Evolutionary conservation across 2,888 invertebrate genomes (phyloP).

Genomic region (Bellardia pandia): DNA sequence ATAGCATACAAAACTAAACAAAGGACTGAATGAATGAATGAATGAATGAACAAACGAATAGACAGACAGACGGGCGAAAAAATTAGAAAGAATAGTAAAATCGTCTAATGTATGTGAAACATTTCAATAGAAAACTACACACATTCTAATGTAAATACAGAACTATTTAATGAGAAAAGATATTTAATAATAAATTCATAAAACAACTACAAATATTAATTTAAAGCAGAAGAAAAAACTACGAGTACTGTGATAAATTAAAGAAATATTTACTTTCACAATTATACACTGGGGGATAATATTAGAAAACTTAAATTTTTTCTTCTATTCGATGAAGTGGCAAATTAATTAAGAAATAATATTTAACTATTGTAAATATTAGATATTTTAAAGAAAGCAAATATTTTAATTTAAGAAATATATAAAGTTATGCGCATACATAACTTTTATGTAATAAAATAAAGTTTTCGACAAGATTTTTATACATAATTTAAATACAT

Average conservation of each 20-base stretch:
- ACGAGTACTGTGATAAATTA: neutral
- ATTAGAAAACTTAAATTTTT: neutral
- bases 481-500: no score
- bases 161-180: neutral
- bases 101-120: constrained; percentile 4
- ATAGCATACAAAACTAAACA: neutral
- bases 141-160: neutral
- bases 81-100: constrained; percentile 14
- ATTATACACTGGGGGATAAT: neutral
- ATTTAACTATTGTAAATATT: no score
- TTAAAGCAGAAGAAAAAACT: neutral
- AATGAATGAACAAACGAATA: neutral
- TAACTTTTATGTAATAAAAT: no score
- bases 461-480: no score
- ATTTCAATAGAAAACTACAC: constrained; percentile 10
- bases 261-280: constrained; percentile 1
- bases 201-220: constrained; percentile 5
- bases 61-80: neutral
- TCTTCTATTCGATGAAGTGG: neutral
- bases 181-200: constrained; percentile 9
- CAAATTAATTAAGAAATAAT: no score
- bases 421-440: no score
- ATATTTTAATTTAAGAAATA: no score
- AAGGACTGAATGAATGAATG: neutral
- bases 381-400: no score